Base-by-base conservation (phyloP, 2,113 vertebrate species). In the Petrocephalus zakoni region DNA sequence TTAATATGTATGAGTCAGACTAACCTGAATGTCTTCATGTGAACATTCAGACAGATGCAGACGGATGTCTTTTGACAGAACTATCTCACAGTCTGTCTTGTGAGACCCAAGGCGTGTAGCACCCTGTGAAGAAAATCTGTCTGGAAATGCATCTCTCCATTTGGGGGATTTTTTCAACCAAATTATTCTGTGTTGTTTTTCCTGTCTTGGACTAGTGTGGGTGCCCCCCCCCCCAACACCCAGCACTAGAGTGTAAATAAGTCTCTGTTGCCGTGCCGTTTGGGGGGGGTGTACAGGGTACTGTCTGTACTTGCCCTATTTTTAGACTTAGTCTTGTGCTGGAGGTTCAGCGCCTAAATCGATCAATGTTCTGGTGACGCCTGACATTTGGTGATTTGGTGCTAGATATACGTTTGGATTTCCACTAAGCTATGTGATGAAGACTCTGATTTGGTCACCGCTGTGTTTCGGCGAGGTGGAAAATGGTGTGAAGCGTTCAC, bases 231-330 rank as follows among this genome's bases (percentile, higher is more conserved):
- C 72, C 34, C 72, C 5, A 0, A 61, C 19, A 46, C 25, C 37
- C 75, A 46, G 75, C 1, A 0, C 29, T 81, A 81, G 15, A 46
- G 75, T 21, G 34, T 19, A 88, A 88, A 88, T 88, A 51, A 29
- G 56, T 56, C 55, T 29, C 55, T 72, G 89, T 90, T 88, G 89
- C 89, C 47, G 78, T 49, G 89, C 56, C 34, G 11, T 55, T 21
- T 46, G 53, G 53, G 9, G 86, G 25, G 83, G 81, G 58, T 68
- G 58, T 82, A 75, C 61, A 75, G 81, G 89, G 86, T 25, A 55
- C 84, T 51, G 42, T 46, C 42, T n/a, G 53, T 87, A 37, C 25
- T 58, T 9, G 42, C 22, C 21, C 42, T 89, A 89, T 89, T 89
- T 83, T 82, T 83, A 89, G 89, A 8, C 17, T 72, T 72, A 25